Percentiles rank a stretch among this genome's conserved stretches.
phyloP scores from a whole-genome alignment of 2,888 invertebrate genomes.

The Peribatodes rhomboidaria region DNA sequence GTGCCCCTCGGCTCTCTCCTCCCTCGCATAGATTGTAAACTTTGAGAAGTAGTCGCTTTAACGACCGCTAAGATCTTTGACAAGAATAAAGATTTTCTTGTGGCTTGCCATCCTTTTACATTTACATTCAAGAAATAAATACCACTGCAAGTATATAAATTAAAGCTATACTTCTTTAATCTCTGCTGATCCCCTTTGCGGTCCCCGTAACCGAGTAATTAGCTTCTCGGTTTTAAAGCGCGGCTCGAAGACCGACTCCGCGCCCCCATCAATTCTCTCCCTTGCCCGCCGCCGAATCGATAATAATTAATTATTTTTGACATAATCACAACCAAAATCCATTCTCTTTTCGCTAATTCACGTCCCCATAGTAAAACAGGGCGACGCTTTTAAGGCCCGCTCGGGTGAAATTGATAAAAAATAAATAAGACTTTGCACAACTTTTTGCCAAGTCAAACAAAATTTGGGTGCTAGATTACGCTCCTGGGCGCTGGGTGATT shows the following conservation, averaged over 20 bases:
- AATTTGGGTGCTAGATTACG: constrained; percentile 70
- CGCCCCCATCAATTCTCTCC: constrained; percentile 78
- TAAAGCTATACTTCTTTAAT: constrained; percentile 33
- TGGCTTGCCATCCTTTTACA: constrained; percentile 36
- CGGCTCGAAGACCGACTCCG: constrained; percentile 64
- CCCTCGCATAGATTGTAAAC: constrained; percentile 73
- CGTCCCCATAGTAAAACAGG: constrained; percentile 87
- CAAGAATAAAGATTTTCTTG: constrained; percentile 29
- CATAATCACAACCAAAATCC: constrained; percentile 89
- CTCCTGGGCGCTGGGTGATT: constrained; percentile 68
- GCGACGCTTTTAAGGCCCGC: constrained; percentile 79
- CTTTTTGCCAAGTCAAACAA: constrained; percentile 82
- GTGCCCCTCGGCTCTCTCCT: constrained; percentile 60
- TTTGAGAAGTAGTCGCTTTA: constrained; percentile 52
- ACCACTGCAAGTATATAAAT: not conserved
- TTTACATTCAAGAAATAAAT: not conserved
- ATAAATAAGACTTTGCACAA: constrained; percentile 79
- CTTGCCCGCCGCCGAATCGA: constrained; percentile 84
- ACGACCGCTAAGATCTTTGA: constrained; percentile 44
- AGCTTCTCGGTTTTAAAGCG: constrained; percentile 83
- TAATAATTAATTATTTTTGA: constrained; percentile 91
- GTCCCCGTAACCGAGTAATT: constrained; percentile 75
- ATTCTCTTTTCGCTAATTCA: constrained; percentile 90
- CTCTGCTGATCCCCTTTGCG: constrained; percentile 63
- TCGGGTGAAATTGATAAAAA: constrained; percentile 84